phyloP scores from a whole-genome alignment of 2,113 vertebrate genomes.

The Megaptera novaeangliae region DNA sequence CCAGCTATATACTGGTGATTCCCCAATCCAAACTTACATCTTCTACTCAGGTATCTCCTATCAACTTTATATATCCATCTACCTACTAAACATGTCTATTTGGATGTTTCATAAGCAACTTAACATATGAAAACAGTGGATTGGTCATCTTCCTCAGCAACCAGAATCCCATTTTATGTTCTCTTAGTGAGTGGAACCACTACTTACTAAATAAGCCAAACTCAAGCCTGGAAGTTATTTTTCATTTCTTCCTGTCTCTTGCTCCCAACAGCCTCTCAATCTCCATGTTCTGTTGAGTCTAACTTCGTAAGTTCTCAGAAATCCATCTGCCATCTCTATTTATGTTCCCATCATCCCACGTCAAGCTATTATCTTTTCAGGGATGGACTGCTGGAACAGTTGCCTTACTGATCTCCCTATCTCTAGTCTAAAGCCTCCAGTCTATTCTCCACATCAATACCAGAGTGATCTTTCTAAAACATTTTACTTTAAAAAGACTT shows the following conservation, averaged over 20 bases:
- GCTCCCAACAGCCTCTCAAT: not conserved
- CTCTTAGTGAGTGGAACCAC: not conserved
- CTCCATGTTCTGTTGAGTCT: not conserved
- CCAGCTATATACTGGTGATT: not conserved
- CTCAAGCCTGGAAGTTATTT: not conserved
- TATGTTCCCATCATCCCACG: not conserved
- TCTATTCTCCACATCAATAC: not conserved
- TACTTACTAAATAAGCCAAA: not conserved
- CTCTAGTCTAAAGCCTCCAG: not conserved
- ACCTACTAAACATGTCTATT: not conserved
- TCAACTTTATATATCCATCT: not conserved
- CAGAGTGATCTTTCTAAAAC: not conserved
- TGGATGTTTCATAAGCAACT: not conserved
- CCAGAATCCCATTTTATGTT: not conserved
- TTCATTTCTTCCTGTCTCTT: not conserved
- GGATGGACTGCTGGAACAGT: not conserved
- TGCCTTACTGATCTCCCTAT: not conserved
- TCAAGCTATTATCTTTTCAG: not conserved
- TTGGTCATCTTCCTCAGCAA: not conserved
- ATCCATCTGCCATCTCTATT: not conserved
- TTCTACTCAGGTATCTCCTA: not conserved
- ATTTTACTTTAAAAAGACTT: not conserved
- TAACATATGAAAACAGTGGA: not conserved
- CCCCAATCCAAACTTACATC: not conserved
- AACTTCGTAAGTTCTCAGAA: not conserved